Base-by-base conservation (phyloP, 2,797 vertebrate genomes). In the Anas acuta region DNA sequence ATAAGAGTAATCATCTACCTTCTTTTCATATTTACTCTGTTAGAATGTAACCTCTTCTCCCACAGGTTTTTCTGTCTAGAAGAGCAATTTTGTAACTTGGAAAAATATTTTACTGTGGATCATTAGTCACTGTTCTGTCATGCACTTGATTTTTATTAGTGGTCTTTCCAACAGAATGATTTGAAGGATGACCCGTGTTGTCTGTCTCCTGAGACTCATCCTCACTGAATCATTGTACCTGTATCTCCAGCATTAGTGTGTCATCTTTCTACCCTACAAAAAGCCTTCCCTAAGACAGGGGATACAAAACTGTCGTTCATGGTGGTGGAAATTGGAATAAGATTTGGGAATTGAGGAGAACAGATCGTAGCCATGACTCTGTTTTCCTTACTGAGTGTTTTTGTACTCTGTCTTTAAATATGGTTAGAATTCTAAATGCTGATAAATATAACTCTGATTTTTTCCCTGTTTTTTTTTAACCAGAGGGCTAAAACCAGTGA, bases 1-100 rank as follows among this genome's bases (percentile, higher is more conserved):
- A 90, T 91, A 95, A 94, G 75, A 90, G 66, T 96, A 91, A 87
- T 93, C 91, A 94, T 96, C 94, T 92, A 96, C 91, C 72, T 87
- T 90, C 61, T 87, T 92, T 79, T 83, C 3, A 0, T 93, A 65
- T 87, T 96, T 91, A 53, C 81, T 82, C 81, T 82, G 49, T 77
- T 94, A 87, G 90, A 92, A 82, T 85, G 85, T 95, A 95, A 86
- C 84, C 85, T 94, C 71, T 93, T 92, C 84, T 85, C 81, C 84
- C 53, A 56, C 89, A 92, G 92, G 47, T 89, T 95, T 70, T 92
- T 90, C 70, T 71, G 94, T 95, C 87, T 92, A 80, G 90, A 93
- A 84, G 74, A 88, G 49, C 78, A 80, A 72, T 94, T 96, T 92
- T 75, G 72, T 93, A 88, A 86, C 61, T 75, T 93, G 76, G 58